Evolutionary conservation across 1,140 invertebrate species (phyloP).

Genomic region (Drosophila parabipectinata): DNA sequence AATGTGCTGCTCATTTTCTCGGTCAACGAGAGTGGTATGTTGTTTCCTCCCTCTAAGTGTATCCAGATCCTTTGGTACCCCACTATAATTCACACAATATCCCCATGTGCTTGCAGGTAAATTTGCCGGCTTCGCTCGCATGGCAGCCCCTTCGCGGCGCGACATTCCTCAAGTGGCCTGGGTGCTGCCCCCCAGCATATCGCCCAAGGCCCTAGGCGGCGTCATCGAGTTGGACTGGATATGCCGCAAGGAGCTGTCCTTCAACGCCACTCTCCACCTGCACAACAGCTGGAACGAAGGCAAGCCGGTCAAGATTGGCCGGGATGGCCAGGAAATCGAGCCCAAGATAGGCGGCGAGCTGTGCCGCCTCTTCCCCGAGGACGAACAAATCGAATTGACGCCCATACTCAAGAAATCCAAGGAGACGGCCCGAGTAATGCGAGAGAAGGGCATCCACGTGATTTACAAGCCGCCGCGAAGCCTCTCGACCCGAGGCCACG

Average conservation of each 20-base stretch:
- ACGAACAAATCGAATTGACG: slow-evolving; percentile 96
- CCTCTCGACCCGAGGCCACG: slow-evolving; percentile 85
- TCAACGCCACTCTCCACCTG: slow-evolving; percentile 95
- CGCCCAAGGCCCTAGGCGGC: slow-evolving; percentile 95
- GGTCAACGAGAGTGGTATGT: slow-evolving; percentile 96
- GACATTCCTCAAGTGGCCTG: slow-evolving; percentile 96
- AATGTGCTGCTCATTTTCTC: slow-evolving; percentile 99
- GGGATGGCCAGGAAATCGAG: slow-evolving; percentile 99
- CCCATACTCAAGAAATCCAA: slow-evolving; percentile 95
- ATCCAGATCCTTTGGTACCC: neutral
- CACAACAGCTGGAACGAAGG: slow-evolving; percentile 99
- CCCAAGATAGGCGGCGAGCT: slow-evolving; percentile 97
- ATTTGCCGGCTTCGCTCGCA: slow-evolving; percentile 95
- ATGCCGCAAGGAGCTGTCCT: slow-evolving; percentile 96
- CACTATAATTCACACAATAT: neutral
- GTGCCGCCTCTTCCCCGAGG: slow-evolving; percentile 96
- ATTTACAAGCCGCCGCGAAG: slow-evolving; percentile 84
- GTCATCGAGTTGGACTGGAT: slow-evolving; percentile 99
- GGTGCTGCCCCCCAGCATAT: slow-evolving; percentile 97
- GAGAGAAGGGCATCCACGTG: slow-evolving; percentile 85
- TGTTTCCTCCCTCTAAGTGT: neutral
- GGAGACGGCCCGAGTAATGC: slow-evolving; percentile 88
- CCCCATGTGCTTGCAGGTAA: slow-evolving; percentile 84
- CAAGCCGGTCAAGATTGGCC: slow-evolving; percentile 98
- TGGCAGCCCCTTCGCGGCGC: slow-evolving; percentile 93